Conservation (phyloP, 2,888 invertebrate genomes). For the Dolichomitus sp. region DNA sequence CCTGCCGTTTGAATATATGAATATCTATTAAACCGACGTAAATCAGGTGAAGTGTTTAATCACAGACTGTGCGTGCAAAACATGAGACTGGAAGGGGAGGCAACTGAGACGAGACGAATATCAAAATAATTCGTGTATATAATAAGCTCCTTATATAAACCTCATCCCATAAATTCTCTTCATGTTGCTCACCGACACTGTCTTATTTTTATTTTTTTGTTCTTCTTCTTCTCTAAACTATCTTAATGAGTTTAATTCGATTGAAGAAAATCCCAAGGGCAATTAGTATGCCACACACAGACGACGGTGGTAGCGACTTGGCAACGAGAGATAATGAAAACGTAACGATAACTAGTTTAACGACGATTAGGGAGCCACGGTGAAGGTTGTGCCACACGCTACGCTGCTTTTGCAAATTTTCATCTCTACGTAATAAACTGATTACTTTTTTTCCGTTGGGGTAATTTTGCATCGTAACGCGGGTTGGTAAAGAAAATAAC, state of each 20-base stretch:
- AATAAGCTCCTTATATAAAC: conserved; percentile 24
- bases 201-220: conserved; percentile 11
- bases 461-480: not conserved
- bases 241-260: conserved; percentile 62
- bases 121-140: conserved; percentile 51
- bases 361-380: conserved; percentile 62
- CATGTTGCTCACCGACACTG: conserved; percentile 6
- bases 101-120: conserved; percentile 29
- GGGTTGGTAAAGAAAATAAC: not conserved
- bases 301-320: conserved; percentile 8
- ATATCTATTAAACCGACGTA: conserved; percentile 78
- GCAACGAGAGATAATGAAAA: conserved; percentile 73
- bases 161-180: conserved; percentile 23
- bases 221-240: conserved; percentile 22
- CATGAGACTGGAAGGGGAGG: conserved; percentile 2
- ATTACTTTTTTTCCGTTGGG: conserved; percentile 17
- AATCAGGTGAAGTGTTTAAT: conserved; percentile 79
- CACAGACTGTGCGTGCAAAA: conserved; percentile 60
- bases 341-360: conserved; percentile 67
- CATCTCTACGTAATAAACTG: conserved; percentile 26
- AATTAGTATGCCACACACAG: conserved; percentile 49
- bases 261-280: conserved; percentile 64
- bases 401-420: conserved; percentile 70
- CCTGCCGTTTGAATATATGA: conserved; percentile 75
- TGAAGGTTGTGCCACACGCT: conserved; percentile 70